phyloP scores from a whole-genome alignment of 1,140 invertebrate species.

The Harlomillsia oculata region DNA sequence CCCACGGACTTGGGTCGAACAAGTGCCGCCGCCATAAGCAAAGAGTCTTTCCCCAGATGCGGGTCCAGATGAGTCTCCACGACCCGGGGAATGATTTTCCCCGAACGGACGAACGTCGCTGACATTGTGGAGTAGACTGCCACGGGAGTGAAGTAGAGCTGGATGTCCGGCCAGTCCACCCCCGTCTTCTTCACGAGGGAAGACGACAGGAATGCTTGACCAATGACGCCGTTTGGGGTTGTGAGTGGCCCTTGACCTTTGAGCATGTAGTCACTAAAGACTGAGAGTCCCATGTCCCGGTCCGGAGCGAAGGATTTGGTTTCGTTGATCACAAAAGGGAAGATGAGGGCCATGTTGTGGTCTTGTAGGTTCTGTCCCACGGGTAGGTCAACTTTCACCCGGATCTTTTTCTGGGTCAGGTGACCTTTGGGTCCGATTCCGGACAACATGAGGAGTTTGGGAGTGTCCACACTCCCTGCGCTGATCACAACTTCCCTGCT shows the following conservation, averaged over 20 bases:
- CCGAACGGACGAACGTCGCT: background rate
- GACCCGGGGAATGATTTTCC: background rate
- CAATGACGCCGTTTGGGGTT: background rate
- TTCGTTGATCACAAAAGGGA: constrained; percentile 23
- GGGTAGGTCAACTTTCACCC: constrained; percentile 3
- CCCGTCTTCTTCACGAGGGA: constrained; percentile 3
- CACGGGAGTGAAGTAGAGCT: constrained; percentile 8
- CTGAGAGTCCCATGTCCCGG: background rate
- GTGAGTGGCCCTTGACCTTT: constrained; percentile 12
- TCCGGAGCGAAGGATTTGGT: constrained; percentile 1
- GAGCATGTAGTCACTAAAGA: constrained; percentile 11
- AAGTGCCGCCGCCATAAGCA: constrained; percentile 11
- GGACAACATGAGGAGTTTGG: constrained; percentile 40
- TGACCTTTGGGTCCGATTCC: constrained; percentile 41
- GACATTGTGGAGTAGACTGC: constrained; percentile 5
- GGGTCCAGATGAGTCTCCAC: background rate
- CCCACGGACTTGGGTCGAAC: constrained; percentile 34
- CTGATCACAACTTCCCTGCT: constrained; percentile 62
- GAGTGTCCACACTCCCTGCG: constrained; percentile 32
- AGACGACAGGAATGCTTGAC: constrained; percentile 8
- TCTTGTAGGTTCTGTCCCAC: constrained; percentile 44
- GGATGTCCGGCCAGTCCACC: constrained; percentile 24
- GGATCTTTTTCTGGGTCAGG: constrained; percentile 25
- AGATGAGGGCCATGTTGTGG: constrained; percentile 37
- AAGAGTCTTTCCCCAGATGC: constrained; percentile 1